phyloP scores from a whole-genome alignment of 1,140 invertebrate genomes.

The Eueides isabella region DNA sequence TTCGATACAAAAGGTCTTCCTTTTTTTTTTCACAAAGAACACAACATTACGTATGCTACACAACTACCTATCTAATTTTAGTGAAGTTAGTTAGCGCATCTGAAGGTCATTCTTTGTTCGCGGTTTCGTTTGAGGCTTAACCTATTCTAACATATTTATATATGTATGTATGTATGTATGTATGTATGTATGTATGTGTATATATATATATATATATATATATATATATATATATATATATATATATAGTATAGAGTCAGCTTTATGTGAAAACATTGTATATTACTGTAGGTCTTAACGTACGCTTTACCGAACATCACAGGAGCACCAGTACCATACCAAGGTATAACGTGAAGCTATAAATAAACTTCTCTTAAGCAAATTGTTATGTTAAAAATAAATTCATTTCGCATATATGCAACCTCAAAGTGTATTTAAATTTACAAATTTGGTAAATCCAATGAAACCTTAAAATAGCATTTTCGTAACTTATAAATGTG shows the following conservation, averaged over 20 bases:
- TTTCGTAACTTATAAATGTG: neutral
- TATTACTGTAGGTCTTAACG: too few relatives aligned
- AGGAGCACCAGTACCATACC: too few relatives aligned
- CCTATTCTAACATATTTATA: slow-evolving; percentile 31
- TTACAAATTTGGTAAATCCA: neutral
- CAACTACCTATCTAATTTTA: slow-evolving; percentile 55
- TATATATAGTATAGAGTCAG: too few relatives aligned
- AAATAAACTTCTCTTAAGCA: neutral
- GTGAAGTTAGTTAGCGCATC: slow-evolving; percentile 54
- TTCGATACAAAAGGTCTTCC: slow-evolving; percentile 23
- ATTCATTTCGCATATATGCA: neutral
- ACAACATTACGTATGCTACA: slow-evolving; percentile 51
- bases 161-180: too few relatives aligned
- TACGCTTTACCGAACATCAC: too few relatives aligned
- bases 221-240: too few relatives aligned
- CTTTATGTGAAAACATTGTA: too few relatives aligned
- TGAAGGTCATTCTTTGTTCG: slow-evolving; percentile 64
- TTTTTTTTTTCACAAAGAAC: slow-evolving; percentile 42
- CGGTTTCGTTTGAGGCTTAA: slow-evolving; percentile 24
- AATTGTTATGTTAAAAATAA: neutral
- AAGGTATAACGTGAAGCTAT: too few relatives aligned
- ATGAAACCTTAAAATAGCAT: slow-evolving; percentile 1
- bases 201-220: too few relatives aligned
- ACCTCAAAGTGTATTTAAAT: neutral
- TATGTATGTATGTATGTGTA: too few relatives aligned